phyloP scores from a whole-genome alignment of 2,113 vertebrate genomes.

The Peromyscus maniculatus region DNA sequence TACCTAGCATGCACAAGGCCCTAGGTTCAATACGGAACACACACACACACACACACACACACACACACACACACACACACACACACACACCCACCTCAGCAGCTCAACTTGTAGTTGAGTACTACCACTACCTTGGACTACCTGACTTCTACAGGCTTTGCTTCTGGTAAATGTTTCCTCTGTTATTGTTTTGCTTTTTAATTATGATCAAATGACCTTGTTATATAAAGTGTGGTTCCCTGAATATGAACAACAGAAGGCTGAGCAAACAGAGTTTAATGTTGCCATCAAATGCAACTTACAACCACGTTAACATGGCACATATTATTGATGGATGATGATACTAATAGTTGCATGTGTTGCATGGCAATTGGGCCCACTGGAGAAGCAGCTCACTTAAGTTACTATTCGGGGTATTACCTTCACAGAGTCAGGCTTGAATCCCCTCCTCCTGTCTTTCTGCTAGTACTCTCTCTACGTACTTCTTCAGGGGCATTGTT shows the following conservation, averaged over 20 bases:
- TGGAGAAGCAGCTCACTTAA: background rate
- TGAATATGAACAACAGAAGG: constrained; percentile 51
- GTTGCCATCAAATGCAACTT: constrained; percentile 27
- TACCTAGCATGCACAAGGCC: background rate
- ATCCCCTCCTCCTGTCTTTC: background rate
- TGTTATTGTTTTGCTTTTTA: constrained; percentile 51
- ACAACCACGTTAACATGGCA: background rate
- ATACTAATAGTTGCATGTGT: background rate
- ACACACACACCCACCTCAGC: background rate
- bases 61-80: background rate
- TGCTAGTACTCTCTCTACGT: background rate
- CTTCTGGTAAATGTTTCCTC: constrained; percentile 3
- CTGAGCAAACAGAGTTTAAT: constrained; percentile 59
- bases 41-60: background rate
- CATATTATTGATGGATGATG: constrained; percentile 23
- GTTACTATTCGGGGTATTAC: background rate
- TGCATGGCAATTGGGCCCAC: background rate
- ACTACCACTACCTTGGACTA: background rate
- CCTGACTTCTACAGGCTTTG: background rate
- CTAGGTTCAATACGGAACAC: background rate
- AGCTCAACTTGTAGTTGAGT: too few relatives aligned
- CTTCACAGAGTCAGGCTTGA: background rate
- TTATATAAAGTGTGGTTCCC: constrained; percentile 2
- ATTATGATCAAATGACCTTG: constrained; percentile 57
- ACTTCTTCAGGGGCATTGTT: background rate